Evolutionary conservation across 2,888 invertebrate genomes (phyloP), one percentile per base, ranked within the genome.

Genomic region (Drosophila koepferae): DNA sequence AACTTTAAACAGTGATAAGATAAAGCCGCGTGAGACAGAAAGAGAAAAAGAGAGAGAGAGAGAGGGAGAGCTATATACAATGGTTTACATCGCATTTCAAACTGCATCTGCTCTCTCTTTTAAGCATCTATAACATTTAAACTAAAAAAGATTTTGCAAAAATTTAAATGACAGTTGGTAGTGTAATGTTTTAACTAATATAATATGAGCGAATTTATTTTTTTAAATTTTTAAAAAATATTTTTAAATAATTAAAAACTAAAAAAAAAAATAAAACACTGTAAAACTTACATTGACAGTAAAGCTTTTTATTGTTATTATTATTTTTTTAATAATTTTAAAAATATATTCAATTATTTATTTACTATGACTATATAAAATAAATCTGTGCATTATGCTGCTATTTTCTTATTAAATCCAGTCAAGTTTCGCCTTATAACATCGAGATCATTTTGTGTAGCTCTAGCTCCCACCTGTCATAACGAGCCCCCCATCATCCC

Each of bases 1-100:
- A 49, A 53, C 28, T n/a, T 18, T 46, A 34, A 48, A 23, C 8
- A 44, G 12, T 59, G 71, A 62, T 70, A 70, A 58, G 58, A 68
- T 61, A 53, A 41, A 38, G 20, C 8, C 20, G 18, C 51, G 3
- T 36, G 16, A 8, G 20, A 20, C 2, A 7, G 36, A 10, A 6
- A 28, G 28, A 28, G 28, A 10, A 6, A 28, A 6, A 28, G 28
- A 28, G 28, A 28, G 28, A 2, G 28, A 28, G 28, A 28, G 28
- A 28, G 2, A 28, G 2, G 12, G 28, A 28, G 28, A 28, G 28
- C 28, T 38, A 16, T 41, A n/a, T 41, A n/a, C 40, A 41, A n/a
- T 41, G 40, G 40, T 1, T 41, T n/a, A n/a, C 2, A 41, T n/a
- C n/a, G 7, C n/a, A 41, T 41, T 40, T 34, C 2, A 34, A 34